Base-by-base conservation (phyloP, 2,113 vertebrate genomes). In the Lepisosteus osseus region DNA sequence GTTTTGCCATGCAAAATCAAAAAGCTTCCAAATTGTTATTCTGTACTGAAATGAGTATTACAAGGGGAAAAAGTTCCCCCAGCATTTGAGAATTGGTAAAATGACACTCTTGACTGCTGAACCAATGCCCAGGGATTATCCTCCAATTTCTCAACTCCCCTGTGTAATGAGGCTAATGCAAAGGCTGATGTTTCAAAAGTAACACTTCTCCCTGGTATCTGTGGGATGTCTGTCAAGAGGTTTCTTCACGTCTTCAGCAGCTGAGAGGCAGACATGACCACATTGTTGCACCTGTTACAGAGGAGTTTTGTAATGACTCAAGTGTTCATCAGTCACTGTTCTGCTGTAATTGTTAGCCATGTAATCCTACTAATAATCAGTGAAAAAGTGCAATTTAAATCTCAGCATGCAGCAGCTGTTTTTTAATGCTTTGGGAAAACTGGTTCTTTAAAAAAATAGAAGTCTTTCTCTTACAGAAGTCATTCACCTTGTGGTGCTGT, bases 231-330 rank as follows among this genome's bases (percentile, higher is more conserved):
- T 0, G 47, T 79, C 40, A 3, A 47, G 56, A 73, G 72, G 57
- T 65, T 0, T 0, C 15, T 65, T 3, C 75, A 70, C 82, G 85
- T 84, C 29, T 51, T 29, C 17, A 47, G 0, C 2, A 54, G 54
- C 43, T 65, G 74, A 74, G 63, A 77, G 84, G 79, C 79, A 74
- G 45, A 9, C 69, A 54, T 71, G 56, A 74, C 73, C 67, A 61
- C 76, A 72, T 79, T 69, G 73, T 77, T 65, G 77, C 91, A 93
- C 86, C 90, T 92, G 91, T 88, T 83, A 72, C 54, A 47, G 66
- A 68, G 66, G 44, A 7, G 61, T 67, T 54, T 42, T 3, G 3
- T n/a, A 73, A 41, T 41, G 14, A 42, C 17, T 59, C 57, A 44
- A 40, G 59, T 44, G 41, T 64, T 69, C 7, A 29, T 45, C 29